Evolutionary conservation across 2,113 vertebrate genomes (phyloP).

Genomic region (Trematocara nigrifrons): DNA sequence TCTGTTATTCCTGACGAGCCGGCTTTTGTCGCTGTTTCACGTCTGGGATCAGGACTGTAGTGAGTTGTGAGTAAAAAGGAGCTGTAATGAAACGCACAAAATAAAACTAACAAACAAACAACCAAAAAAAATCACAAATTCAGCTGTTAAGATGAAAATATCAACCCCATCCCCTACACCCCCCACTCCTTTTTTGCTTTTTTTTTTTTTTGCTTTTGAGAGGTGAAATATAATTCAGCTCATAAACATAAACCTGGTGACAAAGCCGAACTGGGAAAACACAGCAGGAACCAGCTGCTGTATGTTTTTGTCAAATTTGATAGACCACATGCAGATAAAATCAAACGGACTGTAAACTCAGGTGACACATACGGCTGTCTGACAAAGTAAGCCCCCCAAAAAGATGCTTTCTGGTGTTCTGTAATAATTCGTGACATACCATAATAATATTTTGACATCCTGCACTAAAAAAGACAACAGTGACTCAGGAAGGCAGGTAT

Average conservation of each 20-base stretch:
- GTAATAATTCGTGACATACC: slow-evolving; percentile 31
- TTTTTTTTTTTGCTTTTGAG: neutral
- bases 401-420: neutral
- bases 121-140: neutral
- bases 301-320: slow-evolving; percentile 14
- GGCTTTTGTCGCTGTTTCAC: slow-evolving; percentile 47
- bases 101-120: slow-evolving; percentile 10
- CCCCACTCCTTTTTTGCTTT: neutral
- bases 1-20: slow-evolving; percentile 66
- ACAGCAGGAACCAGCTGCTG: neutral
- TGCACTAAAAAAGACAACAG: neutral
- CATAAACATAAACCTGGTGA: neutral
- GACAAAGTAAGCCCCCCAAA: slow-evolving; percentile 22
- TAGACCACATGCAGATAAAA: slow-evolving; percentile 21
- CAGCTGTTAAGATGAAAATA: neutral
- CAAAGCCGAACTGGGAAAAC: neutral
- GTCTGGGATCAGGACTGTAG: slow-evolving; percentile 45
- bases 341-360: slow-evolving; percentile 5
- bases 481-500: neutral
- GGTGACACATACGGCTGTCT: neutral
- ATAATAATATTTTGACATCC: slow-evolving; percentile 35
- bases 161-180: neutral
- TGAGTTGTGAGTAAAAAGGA: slow-evolving; percentile 18
- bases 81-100: slow-evolving; percentile 13
- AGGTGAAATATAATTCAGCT: neutral